Base-by-base conservation (phyloP, 2,113 vertebrate species). In the Numida meleagris region DNA sequence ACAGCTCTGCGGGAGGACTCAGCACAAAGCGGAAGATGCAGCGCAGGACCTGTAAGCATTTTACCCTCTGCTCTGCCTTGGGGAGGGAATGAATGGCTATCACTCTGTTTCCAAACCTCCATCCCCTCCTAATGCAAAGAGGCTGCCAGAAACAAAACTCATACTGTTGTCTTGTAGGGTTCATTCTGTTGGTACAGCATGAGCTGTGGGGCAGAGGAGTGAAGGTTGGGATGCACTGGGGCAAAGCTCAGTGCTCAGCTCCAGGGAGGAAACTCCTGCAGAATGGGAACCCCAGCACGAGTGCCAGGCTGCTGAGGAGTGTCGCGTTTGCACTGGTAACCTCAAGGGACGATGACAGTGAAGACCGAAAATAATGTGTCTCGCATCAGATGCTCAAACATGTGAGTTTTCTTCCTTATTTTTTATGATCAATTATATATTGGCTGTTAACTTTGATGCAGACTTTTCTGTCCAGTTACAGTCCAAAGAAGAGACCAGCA, bases 321-420 rank as follows among this genome's bases (percentile, higher is more conserved):
- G 1, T 14, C 9, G 19, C 15, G 36, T 1, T 7, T 63, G 17
- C 25, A 25, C 10, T 2, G 20, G 14, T 14, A 31, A 21, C 23
- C 43, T 45, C 33, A 4, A 3, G 14, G 25, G 9, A 27, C 0
- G 0, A 23, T 12, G n/a, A 6, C 0, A 36, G n/a, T n/a, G 36
- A 53, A 34, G 2, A 50, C 19, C 13, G 34, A 50, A 55, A 80
- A 31, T 1, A 14, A 20, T 6, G 13, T 36, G 25, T 12, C 14
- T 5, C 9, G 42, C 20, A 15, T 6, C 14, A 33, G 62, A 8
- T 14, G 5, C 15, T 11, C 61, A 67, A 46, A 18, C 34, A 45
- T 29, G 12, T 4, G 11, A 38, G 14, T 2, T 40, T 31, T 18
- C 36, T 4, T 76, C 15, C 40, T 12, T 63, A 20, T 6, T 4